Base-by-base conservation (phyloP, 2,797 vertebrate species). In the Falco biarmicus region DNA sequence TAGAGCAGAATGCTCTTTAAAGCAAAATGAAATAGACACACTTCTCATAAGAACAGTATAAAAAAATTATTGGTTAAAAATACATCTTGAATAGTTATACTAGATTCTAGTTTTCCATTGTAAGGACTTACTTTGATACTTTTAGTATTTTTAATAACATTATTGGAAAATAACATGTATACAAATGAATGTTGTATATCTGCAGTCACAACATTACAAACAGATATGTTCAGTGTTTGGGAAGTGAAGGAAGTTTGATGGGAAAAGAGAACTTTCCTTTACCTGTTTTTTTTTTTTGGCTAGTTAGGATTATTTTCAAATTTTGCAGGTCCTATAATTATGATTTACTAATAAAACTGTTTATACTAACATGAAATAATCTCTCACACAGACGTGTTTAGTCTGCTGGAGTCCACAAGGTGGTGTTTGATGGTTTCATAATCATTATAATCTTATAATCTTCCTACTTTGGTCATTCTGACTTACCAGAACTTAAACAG, bases 351-450 rank as follows among this genome's bases (percentile, higher is more conserved):
- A 47, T 68, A 66, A 82, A 83, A 11, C 13, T 69, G 13, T 59
- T 88, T 37, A 37, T 60, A 21, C 13, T 31, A 26, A n/a, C 9
- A 45, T 32, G 20, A 77, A 87, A 43, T 76, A 31, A 34, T 51
- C 29, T 92, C 43, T 73, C 37, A 50, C 12, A 37, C 14, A 63
- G 65, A 24, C 6, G 2, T 47, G 20, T 79, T 50, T 60, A 66
- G 29, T 76, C 63, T 93, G 31, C 51, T 54, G 6, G 34, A 79
- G n/a, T 50, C 96, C 94, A 93, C 95, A 89, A 96, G 91, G 83
- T 95, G 94, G 91, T 92, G 90, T 90, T 90, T 88, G 59, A 56
- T 82, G 69, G 25, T 84, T 91, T 90, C 63, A 64, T 88, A 79
- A 73, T 84, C 48, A 19, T 63, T 39, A 39, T 43, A 43, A 41